phyloP scores from a whole-genome alignment of 2,888 invertebrate genomes.

The Euzetes globulus region DNA sequence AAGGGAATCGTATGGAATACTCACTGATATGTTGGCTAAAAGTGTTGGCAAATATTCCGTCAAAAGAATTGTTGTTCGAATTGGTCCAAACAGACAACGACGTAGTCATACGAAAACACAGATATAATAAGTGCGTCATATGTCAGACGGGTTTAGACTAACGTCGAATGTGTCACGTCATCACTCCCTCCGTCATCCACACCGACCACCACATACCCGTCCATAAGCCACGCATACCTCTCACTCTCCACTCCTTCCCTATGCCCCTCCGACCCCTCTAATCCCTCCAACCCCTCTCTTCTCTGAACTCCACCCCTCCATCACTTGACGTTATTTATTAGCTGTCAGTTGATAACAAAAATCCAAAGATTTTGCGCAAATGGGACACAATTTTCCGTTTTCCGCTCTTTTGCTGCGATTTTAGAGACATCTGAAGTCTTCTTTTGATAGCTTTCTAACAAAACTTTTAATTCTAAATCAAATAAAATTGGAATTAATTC shows the following conservation, averaged over 20 bases:
- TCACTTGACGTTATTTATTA: not conserved
- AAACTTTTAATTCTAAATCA: no score
- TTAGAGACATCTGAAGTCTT: no score
- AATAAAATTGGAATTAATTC: no score
- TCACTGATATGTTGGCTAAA: not conserved
- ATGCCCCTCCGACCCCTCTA: not conserved
- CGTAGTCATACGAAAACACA: constrained; percentile 24
- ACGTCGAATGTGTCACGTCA: not conserved
- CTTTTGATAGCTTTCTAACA: no score
- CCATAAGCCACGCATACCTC: no score
- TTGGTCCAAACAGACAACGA: not conserved
- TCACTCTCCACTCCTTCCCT: not conserved
- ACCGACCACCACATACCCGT: not conserved
- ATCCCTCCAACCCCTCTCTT: not conserved
- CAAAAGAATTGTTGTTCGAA: constrained; percentile 26
- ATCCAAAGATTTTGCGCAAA: not conserved
- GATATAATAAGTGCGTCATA: constrained; percentile 18
- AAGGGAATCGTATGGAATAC: no score
- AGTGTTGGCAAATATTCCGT: constrained; percentile 22
- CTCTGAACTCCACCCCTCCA: not conserved
- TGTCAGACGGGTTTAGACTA: not conserved
- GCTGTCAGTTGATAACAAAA: not conserved
- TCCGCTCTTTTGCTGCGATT: no score
- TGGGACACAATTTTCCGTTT: no score
- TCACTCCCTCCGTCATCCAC: not conserved